These are phyloP conservation scores for Chondrilla cf. caribensis DNA, from an alignment of 37 sponge, comb jelly and placozoan genomes.

Conservation along the genomic window DNA sequence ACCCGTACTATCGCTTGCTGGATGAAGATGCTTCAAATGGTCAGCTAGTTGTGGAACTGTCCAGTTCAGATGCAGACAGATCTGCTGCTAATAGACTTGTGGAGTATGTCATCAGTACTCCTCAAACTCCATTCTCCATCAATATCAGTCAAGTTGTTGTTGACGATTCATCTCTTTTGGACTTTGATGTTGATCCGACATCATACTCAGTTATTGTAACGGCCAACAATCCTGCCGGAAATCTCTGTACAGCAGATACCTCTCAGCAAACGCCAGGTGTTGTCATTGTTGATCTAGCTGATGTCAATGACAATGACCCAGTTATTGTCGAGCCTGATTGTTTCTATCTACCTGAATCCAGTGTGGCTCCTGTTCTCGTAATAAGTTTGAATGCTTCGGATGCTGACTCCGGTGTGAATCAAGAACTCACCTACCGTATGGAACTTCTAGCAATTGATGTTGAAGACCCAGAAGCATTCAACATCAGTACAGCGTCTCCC, in stretches of 20 bases:
- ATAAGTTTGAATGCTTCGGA: slow-evolving; percentile 58
- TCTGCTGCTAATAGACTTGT: slow-evolving; percentile 49
- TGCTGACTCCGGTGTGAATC: slow-evolving; percentile 54
- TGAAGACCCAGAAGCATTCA: background rate
- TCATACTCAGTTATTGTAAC: slow-evolving; percentile 28
- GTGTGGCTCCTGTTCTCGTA: background rate
- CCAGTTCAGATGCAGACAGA: slow-evolving; percentile 36
- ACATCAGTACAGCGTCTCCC: background rate
- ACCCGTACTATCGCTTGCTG: slow-evolving; percentile 7
- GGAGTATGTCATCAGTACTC: slow-evolving; percentile 19
- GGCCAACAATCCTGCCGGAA: slow-evolving; percentile 36
- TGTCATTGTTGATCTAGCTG: slow-evolving; percentile 38
- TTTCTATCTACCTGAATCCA: slow-evolving; percentile 44
- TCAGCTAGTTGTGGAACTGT: slow-evolving; percentile 15
- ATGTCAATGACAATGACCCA: slow-evolving; percentile 81
- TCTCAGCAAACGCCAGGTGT: slow-evolving; percentile 23
- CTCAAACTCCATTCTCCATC: slow-evolving; percentile 51
- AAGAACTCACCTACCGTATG: slow-evolving; percentile 41
- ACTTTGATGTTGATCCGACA: slow-evolving; percentile 37
- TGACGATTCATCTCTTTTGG: slow-evolving; percentile 14
- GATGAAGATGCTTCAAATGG: slow-evolving; percentile 30
- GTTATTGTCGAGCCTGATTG: slow-evolving; percentile 38
- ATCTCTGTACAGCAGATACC: slow-evolving; percentile 7
- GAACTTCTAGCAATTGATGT: background rate
- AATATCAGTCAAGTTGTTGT: slow-evolving; percentile 13